Percentiles rank a stretch among this genome's conserved stretches.
These are phyloP conservation scores for Polymixis lichenea DNA, from an alignment of 2,888 invertebrate genomes.

Conservation along the genomic window DNA sequence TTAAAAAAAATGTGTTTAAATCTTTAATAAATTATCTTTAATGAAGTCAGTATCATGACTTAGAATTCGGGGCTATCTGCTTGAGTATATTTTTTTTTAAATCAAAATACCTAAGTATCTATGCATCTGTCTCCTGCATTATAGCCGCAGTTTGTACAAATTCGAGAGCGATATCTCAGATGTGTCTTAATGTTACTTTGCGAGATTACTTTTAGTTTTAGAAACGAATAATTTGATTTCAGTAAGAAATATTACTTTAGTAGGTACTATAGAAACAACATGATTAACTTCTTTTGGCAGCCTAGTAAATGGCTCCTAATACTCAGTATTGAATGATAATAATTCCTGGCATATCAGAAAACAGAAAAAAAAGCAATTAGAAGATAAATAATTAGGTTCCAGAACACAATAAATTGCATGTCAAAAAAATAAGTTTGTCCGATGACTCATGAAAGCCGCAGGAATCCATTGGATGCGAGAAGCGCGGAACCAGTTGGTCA, in stretches of 20 bases:
- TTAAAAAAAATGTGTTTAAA: no score
- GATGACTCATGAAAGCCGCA: no score
- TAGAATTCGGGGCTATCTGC: no score
- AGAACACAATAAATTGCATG: no score
- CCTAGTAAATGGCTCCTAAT: neutral
- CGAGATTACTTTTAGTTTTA: slow-evolving; percentile 34
- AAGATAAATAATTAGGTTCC: neutral
- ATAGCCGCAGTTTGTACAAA: slow-evolving; percentile 15
- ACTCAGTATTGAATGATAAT: neutral
- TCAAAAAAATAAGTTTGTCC: no score
- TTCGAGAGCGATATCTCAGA: slow-evolving; percentile 13
- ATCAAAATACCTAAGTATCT: neutral
- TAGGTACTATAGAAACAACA: neutral
- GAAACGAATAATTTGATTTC: slow-evolving; percentile 13
- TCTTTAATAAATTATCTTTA: no score
- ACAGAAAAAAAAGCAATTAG: neutral
- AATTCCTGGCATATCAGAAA: neutral
- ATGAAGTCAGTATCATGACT: no score
- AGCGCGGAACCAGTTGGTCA: no score
- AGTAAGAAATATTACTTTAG: neutral
- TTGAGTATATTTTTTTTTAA: no score
- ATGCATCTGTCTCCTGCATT: slow-evolving; percentile 2
- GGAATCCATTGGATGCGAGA: no score
- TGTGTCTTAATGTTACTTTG: slow-evolving; percentile 25
- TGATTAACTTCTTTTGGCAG: neutral